These are phyloP conservation scores for Semaprochilodus insignis DNA, from an alignment of 2,797 vertebrate species.

Conservation along the genomic window DNA sequence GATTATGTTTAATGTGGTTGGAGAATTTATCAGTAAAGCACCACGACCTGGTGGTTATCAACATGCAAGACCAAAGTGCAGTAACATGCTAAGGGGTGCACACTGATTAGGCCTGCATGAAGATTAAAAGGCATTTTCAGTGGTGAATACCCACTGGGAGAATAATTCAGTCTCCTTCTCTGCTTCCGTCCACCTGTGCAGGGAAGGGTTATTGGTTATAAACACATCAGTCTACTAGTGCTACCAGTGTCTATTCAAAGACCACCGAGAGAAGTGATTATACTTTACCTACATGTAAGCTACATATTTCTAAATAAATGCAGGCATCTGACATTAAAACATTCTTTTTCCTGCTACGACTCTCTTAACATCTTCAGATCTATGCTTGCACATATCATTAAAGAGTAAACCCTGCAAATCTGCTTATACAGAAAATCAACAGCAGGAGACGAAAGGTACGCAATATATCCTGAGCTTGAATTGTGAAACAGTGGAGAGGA, in stretches of 20 bases:
- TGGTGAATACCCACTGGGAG: constrained; percentile 20
- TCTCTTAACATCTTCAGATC: neutral
- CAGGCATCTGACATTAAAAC: neutral
- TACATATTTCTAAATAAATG: neutral
- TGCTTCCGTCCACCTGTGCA: constrained; percentile 3
- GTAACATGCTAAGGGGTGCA: neutral
- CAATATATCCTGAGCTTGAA: neutral
- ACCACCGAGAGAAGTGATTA: constrained; percentile 27
- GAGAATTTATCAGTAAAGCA: neutral
- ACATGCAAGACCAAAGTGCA: neutral
- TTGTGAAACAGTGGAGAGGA: too few species aligned
- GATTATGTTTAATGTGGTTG: neutral
- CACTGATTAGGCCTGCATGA: constrained; percentile 1
- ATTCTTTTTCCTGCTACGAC: neutral
- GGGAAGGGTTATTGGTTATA: constrained; percentile 47
- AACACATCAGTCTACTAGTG: constrained; percentile 60
- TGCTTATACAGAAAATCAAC: neutral
- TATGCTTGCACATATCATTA: neutral
- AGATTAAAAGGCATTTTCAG: constrained; percentile 28
- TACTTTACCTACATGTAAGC: constrained; percentile 24
- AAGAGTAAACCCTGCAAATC: neutral
- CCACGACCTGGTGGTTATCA: neutral
- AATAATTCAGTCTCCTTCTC: constrained; percentile 37
- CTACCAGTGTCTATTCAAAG: constrained; percentile 34
- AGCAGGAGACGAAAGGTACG: neutral